Evolutionary conservation across 2,888 invertebrate genomes (phyloP).

Genomic region (Phrixothrix hirtus): DNA sequence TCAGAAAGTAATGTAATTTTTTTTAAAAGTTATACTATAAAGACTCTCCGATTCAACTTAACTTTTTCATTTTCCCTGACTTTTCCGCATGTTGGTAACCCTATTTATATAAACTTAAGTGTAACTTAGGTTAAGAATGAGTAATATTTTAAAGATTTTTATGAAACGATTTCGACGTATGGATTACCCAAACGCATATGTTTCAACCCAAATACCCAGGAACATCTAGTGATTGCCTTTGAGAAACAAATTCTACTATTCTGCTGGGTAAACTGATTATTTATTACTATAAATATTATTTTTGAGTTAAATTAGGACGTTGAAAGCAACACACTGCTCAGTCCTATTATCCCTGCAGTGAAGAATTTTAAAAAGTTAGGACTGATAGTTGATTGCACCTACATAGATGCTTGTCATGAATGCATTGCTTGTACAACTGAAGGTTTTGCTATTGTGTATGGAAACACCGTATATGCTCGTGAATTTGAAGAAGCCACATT

Average conservation of each 20-base stretch:
- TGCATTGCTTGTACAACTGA: conserved; percentile 58
- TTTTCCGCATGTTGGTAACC: no score
- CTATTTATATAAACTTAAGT: no score
- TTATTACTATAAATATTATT: conserved; percentile 1
- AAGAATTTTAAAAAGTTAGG: conserved; percentile 56
- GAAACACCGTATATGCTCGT: conserved; percentile 57
- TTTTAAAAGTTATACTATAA: no score
- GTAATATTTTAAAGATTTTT: conserved; percentile 28
- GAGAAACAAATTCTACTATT: conserved; percentile 51
- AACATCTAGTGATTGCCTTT: conserved; percentile 55
- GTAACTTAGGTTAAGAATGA: conserved; percentile 3
- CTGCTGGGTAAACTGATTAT: conserved; percentile 49
- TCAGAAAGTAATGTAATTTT: no score
- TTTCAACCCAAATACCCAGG: conserved; percentile 52
- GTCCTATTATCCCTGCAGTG: conserved; percentile 48
- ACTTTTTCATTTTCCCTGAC: no score
- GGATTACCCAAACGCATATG: conserved; percentile 46
- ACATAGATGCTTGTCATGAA: conserved; percentile 58
- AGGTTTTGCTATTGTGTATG: conserved; percentile 60
- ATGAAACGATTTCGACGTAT: conserved; percentile 23
- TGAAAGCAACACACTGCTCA: conserved; percentile 28
- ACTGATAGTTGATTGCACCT: conserved; percentile 59
- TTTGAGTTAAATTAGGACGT: conserved; percentile 24
- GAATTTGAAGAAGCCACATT: conserved; percentile 45
- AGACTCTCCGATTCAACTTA: no score